phyloP scores from a whole-genome alignment of 1,140 invertebrate species.

The Leguminivora glycinivorella region DNA sequence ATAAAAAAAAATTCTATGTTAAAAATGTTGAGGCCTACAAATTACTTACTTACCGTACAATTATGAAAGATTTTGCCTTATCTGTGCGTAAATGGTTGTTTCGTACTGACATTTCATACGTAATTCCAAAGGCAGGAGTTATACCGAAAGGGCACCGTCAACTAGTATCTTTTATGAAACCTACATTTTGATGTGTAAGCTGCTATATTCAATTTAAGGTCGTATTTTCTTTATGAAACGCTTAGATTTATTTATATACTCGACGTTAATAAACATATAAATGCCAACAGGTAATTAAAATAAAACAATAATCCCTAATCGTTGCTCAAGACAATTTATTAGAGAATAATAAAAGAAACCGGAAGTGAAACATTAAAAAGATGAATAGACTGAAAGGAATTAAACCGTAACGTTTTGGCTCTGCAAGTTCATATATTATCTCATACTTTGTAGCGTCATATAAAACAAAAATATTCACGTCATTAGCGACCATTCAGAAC shows the following conservation, averaged over 20 bases:
- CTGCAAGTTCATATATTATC: background rate
- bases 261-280: background rate
- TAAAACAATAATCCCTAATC: background rate
- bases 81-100: background rate
- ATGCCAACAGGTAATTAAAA: background rate
- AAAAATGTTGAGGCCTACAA: background rate
- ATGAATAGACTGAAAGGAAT: background rate
- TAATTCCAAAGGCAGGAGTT: background rate
- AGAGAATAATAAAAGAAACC: background rate
- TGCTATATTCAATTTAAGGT: background rate
- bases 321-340: background rate
- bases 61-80: background rate
- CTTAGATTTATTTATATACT: no score
- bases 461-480: slow-evolving; percentile 7
- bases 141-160: background rate
- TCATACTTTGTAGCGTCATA: background rate
- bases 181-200: background rate
- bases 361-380: background rate
- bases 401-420: background rate
- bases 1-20: background rate
- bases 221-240: no score
- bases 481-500: slow-evolving; percentile 1
- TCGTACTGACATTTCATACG: background rate
- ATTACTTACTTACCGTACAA: background rate
- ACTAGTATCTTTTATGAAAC: background rate